Percentiles rank a stretch among this genome's conserved stretches.
Conservation (phyloP, 2,797 vertebrate species). For the Pitangus sulphuratus region DNA sequence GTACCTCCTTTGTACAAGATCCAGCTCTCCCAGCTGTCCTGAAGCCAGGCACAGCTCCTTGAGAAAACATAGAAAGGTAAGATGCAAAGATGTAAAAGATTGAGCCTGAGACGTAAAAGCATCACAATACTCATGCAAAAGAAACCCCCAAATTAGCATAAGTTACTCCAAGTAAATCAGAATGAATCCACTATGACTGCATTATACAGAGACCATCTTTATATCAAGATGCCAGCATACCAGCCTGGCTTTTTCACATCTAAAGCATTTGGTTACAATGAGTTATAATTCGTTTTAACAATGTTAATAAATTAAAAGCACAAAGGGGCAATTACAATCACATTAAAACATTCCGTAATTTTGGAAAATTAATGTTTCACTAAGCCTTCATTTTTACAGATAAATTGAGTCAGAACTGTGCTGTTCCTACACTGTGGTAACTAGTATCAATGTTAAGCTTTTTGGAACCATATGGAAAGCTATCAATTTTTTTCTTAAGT, state of each 20-base stretch:
- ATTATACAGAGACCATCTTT: neutral
- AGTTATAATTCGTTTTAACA: constrained; percentile 45
- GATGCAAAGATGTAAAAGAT: neutral
- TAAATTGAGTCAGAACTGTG: constrained; percentile 48
- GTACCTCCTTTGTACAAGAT: neutral
- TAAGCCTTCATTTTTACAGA: constrained; percentile 49
- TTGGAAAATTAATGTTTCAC: constrained; percentile 69
- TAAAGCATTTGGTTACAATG: constrained; percentile 42
- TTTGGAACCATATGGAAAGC: constrained; percentile 47
- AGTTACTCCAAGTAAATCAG: neutral
- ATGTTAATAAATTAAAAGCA: constrained; percentile 66
- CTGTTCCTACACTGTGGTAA: constrained; percentile 24
- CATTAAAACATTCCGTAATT: constrained; percentile 63
- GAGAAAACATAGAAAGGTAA: neutral
- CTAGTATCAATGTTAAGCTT: neutral
- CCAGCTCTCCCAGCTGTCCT: neutral
- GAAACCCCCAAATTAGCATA: neutral
- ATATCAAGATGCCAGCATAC: constrained; percentile 16
- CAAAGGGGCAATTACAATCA: constrained; percentile 67
- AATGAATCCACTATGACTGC: neutral
- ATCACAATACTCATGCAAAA: neutral
- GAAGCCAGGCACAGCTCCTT: neutral
- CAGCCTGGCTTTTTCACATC: constrained; percentile 24
- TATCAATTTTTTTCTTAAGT: constrained; percentile 45
- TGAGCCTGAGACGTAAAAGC: neutral